phyloP scores from a whole-genome alignment of 2,797 vertebrate genomes.

The Rallus crepitans region DNA sequence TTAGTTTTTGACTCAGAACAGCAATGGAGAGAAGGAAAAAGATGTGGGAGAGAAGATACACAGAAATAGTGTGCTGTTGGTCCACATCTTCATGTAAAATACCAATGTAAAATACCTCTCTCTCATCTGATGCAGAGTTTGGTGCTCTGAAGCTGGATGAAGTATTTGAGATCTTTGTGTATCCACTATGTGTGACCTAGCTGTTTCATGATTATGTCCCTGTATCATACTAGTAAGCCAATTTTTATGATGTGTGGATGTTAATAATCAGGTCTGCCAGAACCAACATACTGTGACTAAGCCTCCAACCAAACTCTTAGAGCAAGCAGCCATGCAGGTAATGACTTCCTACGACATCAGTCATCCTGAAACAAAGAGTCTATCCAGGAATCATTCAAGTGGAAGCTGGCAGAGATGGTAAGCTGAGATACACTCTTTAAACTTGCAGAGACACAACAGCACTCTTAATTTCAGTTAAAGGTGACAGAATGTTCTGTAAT shows the following conservation, averaged over 20 bases:
- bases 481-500: neutral
- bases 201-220: neutral
- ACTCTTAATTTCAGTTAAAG: neutral
- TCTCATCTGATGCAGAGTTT: neutral
- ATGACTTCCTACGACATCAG: neutral
- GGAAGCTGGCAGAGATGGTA: neutral
- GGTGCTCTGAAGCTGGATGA: neutral
- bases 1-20: neutral
- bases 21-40: neutral
- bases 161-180: neutral
- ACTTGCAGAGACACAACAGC: neutral
- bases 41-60: neutral
- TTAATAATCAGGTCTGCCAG: neutral
- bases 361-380: neutral
- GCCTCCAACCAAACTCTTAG: neutral
- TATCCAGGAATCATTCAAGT: neutral
- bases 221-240: neutral
- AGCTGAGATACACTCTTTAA: neutral
- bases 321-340: neutral
- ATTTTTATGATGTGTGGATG: neutral
- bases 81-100: neutral
- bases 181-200: neutral
- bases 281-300: neutral
- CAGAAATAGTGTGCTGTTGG: neutral
- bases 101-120: neutral